Evolutionary conservation across 1,140 invertebrate genomes (phyloP).

Genomic region (Brachionus asplanchnoidis): DNA sequence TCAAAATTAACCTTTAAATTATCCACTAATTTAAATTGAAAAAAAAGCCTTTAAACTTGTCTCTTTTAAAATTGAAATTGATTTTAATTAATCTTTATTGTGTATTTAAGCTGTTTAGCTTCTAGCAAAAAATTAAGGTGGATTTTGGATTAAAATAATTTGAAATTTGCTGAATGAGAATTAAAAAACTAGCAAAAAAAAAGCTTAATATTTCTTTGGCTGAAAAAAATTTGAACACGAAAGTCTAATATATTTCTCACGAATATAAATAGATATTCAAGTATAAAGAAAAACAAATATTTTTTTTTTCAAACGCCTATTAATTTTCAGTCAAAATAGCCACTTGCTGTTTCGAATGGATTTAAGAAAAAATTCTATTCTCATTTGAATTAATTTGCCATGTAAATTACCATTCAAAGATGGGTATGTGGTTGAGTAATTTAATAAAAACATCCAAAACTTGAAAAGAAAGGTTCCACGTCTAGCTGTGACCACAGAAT

Average conservation of each 20-base stretch:
- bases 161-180: neutral
- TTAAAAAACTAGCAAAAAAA: neutral
- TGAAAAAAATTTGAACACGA: neutral
- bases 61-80: neutral
- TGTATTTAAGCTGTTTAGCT: neutral
- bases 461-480: neutral
- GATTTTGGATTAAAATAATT: neutral
- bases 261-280: constrained; percentile 12
- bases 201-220: neutral
- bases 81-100: neutral
- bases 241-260: neutral
- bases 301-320: neutral
- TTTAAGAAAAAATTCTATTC: neutral
- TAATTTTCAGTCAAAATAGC: neutral
- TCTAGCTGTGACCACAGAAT: constrained; percentile 20
- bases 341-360: neutral
- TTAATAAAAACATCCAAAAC: neutral
- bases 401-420: neutral
- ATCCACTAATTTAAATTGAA: neutral
- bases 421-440: constrained; percentile 12
- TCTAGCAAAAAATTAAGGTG: neutral
- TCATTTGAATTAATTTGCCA: constrained; percentile 6
- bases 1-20: neutral
- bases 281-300: neutral
- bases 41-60: neutral